Evolutionary conservation across 2,797 vertebrate genomes (phyloP).

Genomic region (Hyperoplus lanceolatus): DNA sequence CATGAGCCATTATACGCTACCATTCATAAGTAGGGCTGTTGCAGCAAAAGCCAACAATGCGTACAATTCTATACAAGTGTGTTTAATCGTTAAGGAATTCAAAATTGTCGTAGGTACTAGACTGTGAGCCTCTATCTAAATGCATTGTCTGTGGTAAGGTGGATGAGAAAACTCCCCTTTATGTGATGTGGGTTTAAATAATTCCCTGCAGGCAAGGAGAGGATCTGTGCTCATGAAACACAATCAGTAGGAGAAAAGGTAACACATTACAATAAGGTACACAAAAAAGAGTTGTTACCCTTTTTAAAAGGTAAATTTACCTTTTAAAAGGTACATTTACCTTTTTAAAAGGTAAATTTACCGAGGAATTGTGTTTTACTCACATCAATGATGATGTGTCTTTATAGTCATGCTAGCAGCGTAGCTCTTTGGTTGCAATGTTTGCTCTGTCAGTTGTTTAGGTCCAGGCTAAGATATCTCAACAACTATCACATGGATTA

Average conservation of each 20-base stretch:
- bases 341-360: too few relatives aligned
- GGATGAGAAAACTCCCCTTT: background rate
- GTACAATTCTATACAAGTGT: background rate
- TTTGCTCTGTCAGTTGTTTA: background rate
- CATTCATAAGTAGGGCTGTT: background rate
- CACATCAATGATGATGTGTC: background rate
- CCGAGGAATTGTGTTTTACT: conserved; percentile 11
- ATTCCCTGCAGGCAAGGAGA: conserved; percentile 24
- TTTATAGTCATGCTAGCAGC: background rate
- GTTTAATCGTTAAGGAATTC: background rate
- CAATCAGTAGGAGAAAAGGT: conserved; percentile 28
- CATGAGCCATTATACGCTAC: background rate
- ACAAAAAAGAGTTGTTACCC: too few relatives aligned
- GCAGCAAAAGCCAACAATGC: background rate
- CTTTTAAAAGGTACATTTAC: too few relatives aligned
- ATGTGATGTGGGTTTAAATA: conserved; percentile 6
- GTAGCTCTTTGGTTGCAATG: background rate
- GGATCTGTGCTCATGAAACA: conserved; percentile 26
- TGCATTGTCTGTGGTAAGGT: background rate
- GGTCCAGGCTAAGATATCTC: background rate
- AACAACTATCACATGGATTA: background rate
- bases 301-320: too few relatives aligned
- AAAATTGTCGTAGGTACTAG: background rate
- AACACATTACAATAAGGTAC: too few relatives aligned
- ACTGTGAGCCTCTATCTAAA: too few relatives aligned